A percentile compares a stretch with the other conserved stretches of the same genome.
Evolutionary conservation across 30 jellyfish, hydroid and myxozoan genomes (phyloP).

Genomic region (Hydractinia echinata): DNA sequence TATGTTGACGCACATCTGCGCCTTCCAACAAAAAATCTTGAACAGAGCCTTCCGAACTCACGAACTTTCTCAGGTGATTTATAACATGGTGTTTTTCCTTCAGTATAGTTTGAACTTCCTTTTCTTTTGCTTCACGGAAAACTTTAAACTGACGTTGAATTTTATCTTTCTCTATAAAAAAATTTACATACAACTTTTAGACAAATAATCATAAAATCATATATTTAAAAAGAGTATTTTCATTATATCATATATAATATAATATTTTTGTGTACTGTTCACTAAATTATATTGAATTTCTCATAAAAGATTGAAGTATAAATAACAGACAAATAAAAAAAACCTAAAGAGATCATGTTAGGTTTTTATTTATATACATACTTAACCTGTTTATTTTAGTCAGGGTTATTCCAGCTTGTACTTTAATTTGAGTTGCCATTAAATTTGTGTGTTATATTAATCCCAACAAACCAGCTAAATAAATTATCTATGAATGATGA

Average conservation of each 20-base stretch:
- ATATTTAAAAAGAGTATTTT: background rate
- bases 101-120: slow-evolving; percentile 65
- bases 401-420: too few relatives aligned
- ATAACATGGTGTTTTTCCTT: slow-evolving; percentile 60
- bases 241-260: too few relatives aligned
- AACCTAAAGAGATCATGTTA: background rate
- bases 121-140: slow-evolving; percentile 67
- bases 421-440: too few relatives aligned
- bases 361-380: background rate
- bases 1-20: background rate
- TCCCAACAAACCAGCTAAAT: too few relatives aligned
- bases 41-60: slow-evolving; percentile 16
- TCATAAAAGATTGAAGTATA: background rate
- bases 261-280: too few relatives aligned
- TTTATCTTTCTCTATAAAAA: slow-evolving; percentile 66
- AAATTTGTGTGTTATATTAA: too few relatives aligned
- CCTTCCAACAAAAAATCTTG: slow-evolving; percentile 4
- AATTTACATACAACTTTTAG: background rate
- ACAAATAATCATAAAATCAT: background rate
- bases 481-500: too few relatives aligned
- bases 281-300: too few relatives aligned
- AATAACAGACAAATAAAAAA: background rate
- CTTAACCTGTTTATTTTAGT: background rate
- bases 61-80: slow-evolving; percentile 41
- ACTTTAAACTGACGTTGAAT: slow-evolving; percentile 68